Evolutionary conservation across 2,797 vertebrate genomes (phyloP).

Genomic region (Pipistrellus pipistrellus): DNA sequence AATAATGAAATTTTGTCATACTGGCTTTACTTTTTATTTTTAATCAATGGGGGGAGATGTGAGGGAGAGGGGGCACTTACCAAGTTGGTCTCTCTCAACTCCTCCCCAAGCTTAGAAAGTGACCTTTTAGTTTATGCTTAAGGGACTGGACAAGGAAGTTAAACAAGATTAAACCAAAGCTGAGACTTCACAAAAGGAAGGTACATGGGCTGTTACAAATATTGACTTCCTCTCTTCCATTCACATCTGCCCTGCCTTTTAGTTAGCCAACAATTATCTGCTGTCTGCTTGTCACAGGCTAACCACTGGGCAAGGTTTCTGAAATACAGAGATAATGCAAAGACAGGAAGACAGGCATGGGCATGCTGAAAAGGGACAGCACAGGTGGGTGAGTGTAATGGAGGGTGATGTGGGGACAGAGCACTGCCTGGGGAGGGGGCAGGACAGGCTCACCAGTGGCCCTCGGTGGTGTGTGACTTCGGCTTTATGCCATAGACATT

Average conservation of each 20-base stretch:
- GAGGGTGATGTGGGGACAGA: background rate
- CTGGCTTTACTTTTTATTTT: slow-evolving; percentile 6
- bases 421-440: background rate
- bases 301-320: background rate
- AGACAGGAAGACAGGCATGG: background rate
- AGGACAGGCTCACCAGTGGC: background rate
- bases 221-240: background rate
- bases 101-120: background rate
- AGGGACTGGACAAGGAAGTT: background rate
- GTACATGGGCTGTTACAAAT: background rate
- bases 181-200: background rate
- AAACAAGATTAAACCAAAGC: background rate
- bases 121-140: background rate
- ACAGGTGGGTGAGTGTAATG: background rate
- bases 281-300: background rate
- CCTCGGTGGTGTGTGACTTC: rapidly evolving
- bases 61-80: background rate
- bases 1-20: slow-evolving; percentile 18
- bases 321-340: background rate
- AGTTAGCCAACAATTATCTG: background rate
- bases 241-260: background rate
- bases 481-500: background rate
- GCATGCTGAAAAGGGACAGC: background rate
- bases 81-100: background rate
- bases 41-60: background rate